Evolutionary conservation across 2,113 vertebrate species (phyloP).

Genomic region (Aptenodytes forsteri): DNA sequence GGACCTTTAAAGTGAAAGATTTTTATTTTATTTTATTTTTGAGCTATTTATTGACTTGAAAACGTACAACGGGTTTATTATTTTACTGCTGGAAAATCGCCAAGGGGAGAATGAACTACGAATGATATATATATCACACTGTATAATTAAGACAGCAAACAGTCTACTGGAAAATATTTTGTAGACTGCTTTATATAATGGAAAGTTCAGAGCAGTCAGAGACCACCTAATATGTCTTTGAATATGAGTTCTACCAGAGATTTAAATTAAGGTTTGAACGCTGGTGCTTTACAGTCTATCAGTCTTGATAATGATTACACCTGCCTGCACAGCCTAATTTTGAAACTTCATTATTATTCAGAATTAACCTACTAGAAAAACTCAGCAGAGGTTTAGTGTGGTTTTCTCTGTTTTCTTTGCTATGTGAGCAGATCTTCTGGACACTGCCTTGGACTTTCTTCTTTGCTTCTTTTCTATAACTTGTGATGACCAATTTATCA

Average conservation of each 20-base stretch:
- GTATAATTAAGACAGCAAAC: slow-evolving; percentile 60
- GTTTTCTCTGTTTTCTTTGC: not conserved
- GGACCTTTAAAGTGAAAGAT: not conserved
- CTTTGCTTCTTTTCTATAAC: not conserved
- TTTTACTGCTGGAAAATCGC: slow-evolving; percentile 59
- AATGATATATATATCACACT: slow-evolving; percentile 6
- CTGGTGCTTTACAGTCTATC: slow-evolving; percentile 3
- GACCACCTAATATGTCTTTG: slow-evolving; percentile 22
- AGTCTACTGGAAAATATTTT: slow-evolving; percentile 55
- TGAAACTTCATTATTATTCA: not conserved
- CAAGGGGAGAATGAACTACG: not conserved
- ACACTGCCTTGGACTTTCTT: not conserved
- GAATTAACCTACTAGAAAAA: slow-evolving; percentile 20
- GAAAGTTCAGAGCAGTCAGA: slow-evolving; percentile 50
- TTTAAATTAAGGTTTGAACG: slow-evolving; percentile 53
- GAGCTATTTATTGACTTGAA: slow-evolving; percentile 28
- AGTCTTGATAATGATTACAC: slow-evolving; percentile 23
- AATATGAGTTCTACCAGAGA: slow-evolving; percentile 43
- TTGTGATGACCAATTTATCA: not conserved
- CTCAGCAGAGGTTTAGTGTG: not conserved
- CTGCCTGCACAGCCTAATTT: not conserved
- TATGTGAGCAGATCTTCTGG: not conserved
- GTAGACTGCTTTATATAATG: slow-evolving; percentile 36
- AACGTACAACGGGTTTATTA: not conserved
- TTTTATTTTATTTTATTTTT: not conserved